These are phyloP conservation scores for Drosophila sucinea DNA, from an alignment of 1,140 invertebrate species.

Conservation along the genomic window DNA sequence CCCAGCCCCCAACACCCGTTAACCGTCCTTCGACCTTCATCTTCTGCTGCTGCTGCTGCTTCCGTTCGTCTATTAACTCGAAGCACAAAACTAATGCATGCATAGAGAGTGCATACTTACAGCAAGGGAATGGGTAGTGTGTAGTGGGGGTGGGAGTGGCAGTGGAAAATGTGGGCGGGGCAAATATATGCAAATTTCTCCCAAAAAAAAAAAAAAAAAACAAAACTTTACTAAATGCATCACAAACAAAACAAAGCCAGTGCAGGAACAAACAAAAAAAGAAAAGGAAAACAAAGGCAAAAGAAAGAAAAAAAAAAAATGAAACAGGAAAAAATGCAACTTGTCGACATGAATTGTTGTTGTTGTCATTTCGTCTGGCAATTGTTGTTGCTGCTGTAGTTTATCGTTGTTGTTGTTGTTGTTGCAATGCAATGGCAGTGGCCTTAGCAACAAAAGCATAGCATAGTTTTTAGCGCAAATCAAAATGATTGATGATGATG, in stretches of 20 bases:
- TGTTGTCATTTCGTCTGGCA: constrained; percentile 71
- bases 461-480: constrained; percentile 79
- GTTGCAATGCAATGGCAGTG: constrained; percentile 26
- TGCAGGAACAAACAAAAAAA: neutral
- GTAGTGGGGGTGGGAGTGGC: neutral
- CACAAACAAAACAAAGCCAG: constrained; percentile 30
- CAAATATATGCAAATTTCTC: constrained; percentile 39
- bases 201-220: constrained; percentile 42
- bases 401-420: constrained; percentile 38
- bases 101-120: constrained; percentile 53
- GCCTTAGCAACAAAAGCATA: constrained; percentile 50
- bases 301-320: neutral
- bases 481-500: constrained; percentile 81
- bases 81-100: constrained; percentile 60
- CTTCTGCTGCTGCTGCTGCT: neutral
- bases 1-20: neutral
- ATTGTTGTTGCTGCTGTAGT: constrained; percentile 49
- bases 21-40: neutral
- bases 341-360: constrained; percentile 76
- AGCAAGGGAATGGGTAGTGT: neutral
- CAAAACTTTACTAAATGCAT: constrained; percentile 51
- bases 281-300: constrained; percentile 10
- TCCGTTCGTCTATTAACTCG: constrained; percentile 49
- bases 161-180: neutral
- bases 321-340: constrained; percentile 56